Evolutionary conservation across 2,113 vertebrate genomes (phyloP), one percentile per base, ranked within the genome.

Genomic region (zebrafish (Danio rerio)): DNA sequence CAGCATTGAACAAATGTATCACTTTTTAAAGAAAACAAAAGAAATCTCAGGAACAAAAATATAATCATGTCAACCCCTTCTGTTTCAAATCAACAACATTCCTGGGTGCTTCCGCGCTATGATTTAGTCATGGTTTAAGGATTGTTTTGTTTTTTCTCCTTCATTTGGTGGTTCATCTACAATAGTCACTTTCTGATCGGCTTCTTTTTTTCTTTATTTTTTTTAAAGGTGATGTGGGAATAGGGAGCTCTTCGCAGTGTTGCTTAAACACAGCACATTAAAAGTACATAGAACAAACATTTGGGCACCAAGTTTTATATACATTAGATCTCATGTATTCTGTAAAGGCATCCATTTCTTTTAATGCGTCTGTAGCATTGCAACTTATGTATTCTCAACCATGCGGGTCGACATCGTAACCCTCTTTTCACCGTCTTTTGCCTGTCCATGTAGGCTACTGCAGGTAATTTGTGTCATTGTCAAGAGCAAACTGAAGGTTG

Each of bases 301-400:
- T 90, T 93, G 94, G 94, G 94, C 94, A 94, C 93, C 90, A 69
- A 92, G 82, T 92, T 94, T 91, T 94, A 95, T 95, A 90, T 95
- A 95, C 94, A 95, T 91, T 88, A 92, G 87, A 91, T 93, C 89
- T 92, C 92, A 92, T 91, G 85, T 90, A 91, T 93, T 94, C 92
- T 93, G 91, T 93, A 94, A 95, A 95, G 94, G 94, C 94, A 95
- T 95, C 93, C 92, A 92, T 93, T 94, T 94, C 90, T 89, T 91
- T 90, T 90, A 91, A 90, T 89, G 90, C 92, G 88, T 87, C 88
- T 90, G 86, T 89, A 89, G 83, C 80, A 76, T 93, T 88, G 69
- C 88, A 71, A 43, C 87, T 83, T 84, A 87, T 88, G 88, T 86
- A 85, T 92, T 89, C 83, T 87, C 84, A 81, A 84, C 87, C 85